Base-by-base conservation (phyloP, 2,797 vertebrate genomes). In the Sphenodon punctatus region DNA sequence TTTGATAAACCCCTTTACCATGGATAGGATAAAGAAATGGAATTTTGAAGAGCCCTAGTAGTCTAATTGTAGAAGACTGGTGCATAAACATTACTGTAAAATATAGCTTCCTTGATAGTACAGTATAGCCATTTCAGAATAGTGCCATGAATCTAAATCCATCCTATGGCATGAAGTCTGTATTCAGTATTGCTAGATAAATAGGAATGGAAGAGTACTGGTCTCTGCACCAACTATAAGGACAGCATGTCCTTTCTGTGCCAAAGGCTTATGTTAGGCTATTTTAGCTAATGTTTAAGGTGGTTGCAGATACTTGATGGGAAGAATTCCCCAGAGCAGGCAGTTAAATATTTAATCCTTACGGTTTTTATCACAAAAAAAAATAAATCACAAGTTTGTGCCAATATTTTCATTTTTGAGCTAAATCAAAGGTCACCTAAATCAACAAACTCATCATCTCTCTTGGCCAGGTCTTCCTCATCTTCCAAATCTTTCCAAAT, bases 391-490 rank as follows among this genome's bases (percentile, higher is more conserved):
- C 42, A 23, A 67, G 55, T 39, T n/a, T 42, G 14, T 68, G 46
- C 56, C 27, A 55, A 56, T 42, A 36, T 25, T 42, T 64, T 42
- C 14, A 42, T 30, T 53, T 64, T 41, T 36, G 19, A 41, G 9
- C 14, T 49, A 8, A 38, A 43, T 93, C 88, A 95, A 58, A 92
- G 89, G 19, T 85, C 89, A 48, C 93, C 93, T 39, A 96, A 83
- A 64, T 96, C 95, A 79, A 96, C 87, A 70, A 95, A 95, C 53
- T 97, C 97, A 1, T 97, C 97, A 80, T 97, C 97, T 67, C 94
- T 95, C 72, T 90, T 96, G 38, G 96, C 96, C 75, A 97, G 91
- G 45, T 96, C 96, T 34, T 96, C 97, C 30, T 96, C 96, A 36
- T 93, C 92, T 85, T 96, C 96, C 67, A 97, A 89, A 56, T 96